Base-by-base conservation (phyloP, 2,888 invertebrate genomes). In the Sphecodes monilicornis region DNA sequence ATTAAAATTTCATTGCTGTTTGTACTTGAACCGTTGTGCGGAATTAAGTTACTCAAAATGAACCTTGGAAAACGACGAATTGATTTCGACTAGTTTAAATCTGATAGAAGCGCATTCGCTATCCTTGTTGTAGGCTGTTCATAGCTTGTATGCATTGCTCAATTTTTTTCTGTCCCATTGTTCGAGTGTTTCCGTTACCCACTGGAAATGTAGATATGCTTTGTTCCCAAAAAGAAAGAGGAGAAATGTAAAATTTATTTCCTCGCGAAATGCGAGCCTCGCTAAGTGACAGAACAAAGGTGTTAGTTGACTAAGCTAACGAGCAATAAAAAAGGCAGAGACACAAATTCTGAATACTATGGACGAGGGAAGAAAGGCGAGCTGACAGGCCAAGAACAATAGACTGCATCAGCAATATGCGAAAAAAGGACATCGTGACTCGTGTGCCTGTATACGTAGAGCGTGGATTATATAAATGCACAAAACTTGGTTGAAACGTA, bases 201-300 rank as follows among this genome's bases (percentile, higher is more conserved):
- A 13, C 5, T 13, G 57, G 13, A 16, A 57, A 57, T 13, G 26
- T 26, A 26, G 26, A 57, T 13, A 26, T 13, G 13, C 5, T 57
- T 57, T 57, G 26, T 5, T 13, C 13, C 5, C 13, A 13, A 16
- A 5, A 26, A 57, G 5, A n/a, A 26, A 13, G 13, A 13, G 26
- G 57, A 57, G 57, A 57, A 57, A 57, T 26, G 26, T 26, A 4
- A 57, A 57, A 26, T 1, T 57, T 26, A 57, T 26, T 57, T 57
- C 26, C 26, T 26, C 26, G 26, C 16, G 57, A 57, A 57, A 57
- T 13, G 57, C 57, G 5, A 26, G 26, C 8, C 57, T 0, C 26
- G 57, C n/a, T 57, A 26, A 26, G n/a, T 26, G 57, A 57, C 57
- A 57, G 57, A n/a, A 57, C 57, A 57, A 26, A 57, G 57, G 57